These are phyloP conservation scores for Trichosurus vulpecula DNA, from an alignment of 2,797 vertebrate species.

Conservation along the genomic window DNA sequence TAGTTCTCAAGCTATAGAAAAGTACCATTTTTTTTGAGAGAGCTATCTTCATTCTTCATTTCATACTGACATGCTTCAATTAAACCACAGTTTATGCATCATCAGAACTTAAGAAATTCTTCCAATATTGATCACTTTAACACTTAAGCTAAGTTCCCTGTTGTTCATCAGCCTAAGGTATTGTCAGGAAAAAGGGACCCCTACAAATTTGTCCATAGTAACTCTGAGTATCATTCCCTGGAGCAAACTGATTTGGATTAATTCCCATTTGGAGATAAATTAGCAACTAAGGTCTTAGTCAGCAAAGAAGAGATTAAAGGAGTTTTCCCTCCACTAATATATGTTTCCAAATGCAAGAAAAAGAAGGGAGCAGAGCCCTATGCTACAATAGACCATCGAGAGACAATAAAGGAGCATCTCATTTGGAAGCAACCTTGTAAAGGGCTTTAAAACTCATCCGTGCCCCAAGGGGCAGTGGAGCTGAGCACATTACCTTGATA, in stretches of 20 bases:
- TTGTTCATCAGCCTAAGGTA: background rate
- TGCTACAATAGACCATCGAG: background rate
- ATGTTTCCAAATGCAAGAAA: background rate
- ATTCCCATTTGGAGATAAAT: background rate
- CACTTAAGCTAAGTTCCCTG: background rate
- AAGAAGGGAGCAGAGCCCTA: background rate
- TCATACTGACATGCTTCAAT: background rate
- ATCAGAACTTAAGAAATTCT: background rate
- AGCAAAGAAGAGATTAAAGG: background rate
- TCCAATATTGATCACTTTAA: background rate
- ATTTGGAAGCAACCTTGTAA: background rate
- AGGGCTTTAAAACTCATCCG: background rate
- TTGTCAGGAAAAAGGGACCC: background rate
- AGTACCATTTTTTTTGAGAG: background rate
- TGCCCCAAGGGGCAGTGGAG: background rate
- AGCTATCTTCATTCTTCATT: background rate
- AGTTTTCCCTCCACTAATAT: background rate
- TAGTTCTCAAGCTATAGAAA: background rate
- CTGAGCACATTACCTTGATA: background rate
- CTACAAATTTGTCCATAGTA: background rate
- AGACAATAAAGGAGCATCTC: background rate
- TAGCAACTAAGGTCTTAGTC: background rate
- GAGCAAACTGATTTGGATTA: background rate
- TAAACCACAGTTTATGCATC: background rate
- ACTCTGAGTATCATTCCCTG: background rate